A percentile compares a stretch with the other conserved stretches of the same genome.
These are phyloP conservation scores for Agriopis aurantiaria DNA, from an alignment of 2,888 invertebrate genomes.

Conservation along the genomic window DNA sequence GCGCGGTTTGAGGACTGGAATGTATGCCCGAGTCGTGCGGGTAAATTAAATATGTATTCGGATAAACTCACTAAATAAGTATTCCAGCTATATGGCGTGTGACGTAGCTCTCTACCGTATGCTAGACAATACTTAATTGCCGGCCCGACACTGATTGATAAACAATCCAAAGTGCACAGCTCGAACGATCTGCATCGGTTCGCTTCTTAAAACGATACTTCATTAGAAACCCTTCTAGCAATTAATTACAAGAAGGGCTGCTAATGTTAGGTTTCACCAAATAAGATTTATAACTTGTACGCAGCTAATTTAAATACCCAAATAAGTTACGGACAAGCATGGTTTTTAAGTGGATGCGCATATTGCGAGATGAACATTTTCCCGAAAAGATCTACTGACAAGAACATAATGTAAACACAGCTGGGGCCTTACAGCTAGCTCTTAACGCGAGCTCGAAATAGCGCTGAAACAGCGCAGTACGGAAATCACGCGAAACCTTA, in stretches of 20 bases:
- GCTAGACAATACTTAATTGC: conserved; percentile 1
- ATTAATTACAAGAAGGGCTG: not conserved
- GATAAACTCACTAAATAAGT: conserved; percentile 17
- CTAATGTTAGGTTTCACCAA: not conserved
- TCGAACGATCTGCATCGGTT: conserved; percentile 19
- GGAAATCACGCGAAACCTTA: too few relatives aligned
- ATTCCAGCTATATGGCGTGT: conserved; percentile 5
- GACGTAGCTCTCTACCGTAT: not conserved
- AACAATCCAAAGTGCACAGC: conserved; percentile 5
- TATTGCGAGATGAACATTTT: not conserved
- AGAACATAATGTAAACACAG: not conserved
- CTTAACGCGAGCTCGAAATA: too few relatives aligned
- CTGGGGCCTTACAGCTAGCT: not conserved
- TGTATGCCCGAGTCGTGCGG: conserved; percentile 1
- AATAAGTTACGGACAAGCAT: too few relatives aligned
- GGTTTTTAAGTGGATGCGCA: too few relatives aligned
- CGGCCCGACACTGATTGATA: conserved; percentile 21
- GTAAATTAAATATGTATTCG: too few relatives aligned
- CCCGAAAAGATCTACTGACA: not conserved
- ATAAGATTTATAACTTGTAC: not conserved
- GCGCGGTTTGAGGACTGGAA: not conserved
- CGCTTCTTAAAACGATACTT: conserved; percentile 6
- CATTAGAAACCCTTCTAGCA: not conserved
- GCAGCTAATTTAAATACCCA: too few relatives aligned
- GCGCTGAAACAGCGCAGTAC: too few relatives aligned